Percentiles rank a stretch among this genome's conserved stretches.
These are phyloP conservation scores for Lordiphosa andalusiaca DNA, from an alignment of 2,888 invertebrate species.

Conservation along the genomic window DNA sequence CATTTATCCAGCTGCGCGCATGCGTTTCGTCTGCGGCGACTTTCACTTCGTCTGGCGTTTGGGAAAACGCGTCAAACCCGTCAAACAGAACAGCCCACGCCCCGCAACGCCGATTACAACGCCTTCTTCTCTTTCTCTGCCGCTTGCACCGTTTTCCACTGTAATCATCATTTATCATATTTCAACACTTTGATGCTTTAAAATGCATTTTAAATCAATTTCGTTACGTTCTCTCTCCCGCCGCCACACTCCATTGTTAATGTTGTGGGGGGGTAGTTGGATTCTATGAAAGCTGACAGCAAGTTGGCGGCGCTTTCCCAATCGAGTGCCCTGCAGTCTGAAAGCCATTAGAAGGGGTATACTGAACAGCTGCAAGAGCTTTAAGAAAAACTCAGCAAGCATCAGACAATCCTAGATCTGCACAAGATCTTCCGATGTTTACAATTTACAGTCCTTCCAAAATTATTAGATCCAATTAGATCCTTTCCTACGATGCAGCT, in stretches of 20 bases:
- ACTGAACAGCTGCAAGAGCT: too few species aligned
- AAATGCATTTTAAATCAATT: slow-evolving; percentile 76
- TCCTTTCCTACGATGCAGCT: too few species aligned
- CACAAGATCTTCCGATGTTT: too few species aligned
- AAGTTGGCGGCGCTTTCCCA: slow-evolving; percentile 54
- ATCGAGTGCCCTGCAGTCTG: slow-evolving; percentile 27
- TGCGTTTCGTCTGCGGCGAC: slow-evolving; percentile 32
- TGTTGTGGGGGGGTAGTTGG: slow-evolving; percentile 3
- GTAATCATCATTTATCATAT: slow-evolving; percentile 72
- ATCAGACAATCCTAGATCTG: too few species aligned
- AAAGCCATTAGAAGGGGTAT: too few species aligned
- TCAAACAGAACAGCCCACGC: slow-evolving; percentile 60
- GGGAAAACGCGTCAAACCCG: slow-evolving; percentile 60
- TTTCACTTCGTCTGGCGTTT: slow-evolving; percentile 58
- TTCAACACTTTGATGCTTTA: slow-evolving; percentile 73
- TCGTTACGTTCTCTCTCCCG: slow-evolving; percentile 44
- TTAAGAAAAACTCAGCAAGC: too few species aligned
- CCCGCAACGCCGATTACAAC: slow-evolving; percentile 11
- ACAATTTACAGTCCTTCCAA: too few species aligned
- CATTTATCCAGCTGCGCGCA: slow-evolving; percentile 44
- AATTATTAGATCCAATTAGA: too few species aligned
- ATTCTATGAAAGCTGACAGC: slow-evolving; percentile 36
- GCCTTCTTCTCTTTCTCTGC: slow-evolving; percentile 1
- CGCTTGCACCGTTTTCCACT: slow-evolving; percentile 3
- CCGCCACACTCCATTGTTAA: background rate